Conservation (phyloP, 2,888 invertebrate genomes). For the Ferrisia virgata region DNA sequence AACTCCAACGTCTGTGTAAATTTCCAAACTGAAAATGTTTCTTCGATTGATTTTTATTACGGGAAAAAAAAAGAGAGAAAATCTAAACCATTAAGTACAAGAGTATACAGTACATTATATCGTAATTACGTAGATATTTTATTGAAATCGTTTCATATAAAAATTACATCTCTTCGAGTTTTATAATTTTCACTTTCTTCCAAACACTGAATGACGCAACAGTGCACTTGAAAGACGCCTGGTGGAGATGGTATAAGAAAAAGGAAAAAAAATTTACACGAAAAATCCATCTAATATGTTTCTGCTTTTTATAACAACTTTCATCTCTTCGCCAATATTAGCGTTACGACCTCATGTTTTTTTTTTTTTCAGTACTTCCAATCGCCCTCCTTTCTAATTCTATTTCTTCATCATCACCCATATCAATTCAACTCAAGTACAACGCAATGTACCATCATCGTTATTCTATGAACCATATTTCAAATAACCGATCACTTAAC, state of each 20-base stretch:
- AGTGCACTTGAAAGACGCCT: background rate
- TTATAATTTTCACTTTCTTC: background rate
- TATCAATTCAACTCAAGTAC: no score
- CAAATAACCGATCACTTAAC: no score
- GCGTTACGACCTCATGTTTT: background rate
- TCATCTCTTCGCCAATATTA: background rate
- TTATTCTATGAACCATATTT: no score
- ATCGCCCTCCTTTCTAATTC: background rate
- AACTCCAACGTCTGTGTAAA: no score
- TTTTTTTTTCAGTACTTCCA: background rate
- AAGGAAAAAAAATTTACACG: background rate
- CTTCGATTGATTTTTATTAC: no score
- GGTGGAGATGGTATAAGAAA: background rate
- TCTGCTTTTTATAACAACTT: background rate
- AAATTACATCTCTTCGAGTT: background rate
- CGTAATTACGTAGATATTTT: background rate
- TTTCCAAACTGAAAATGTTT: no score
- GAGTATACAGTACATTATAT: no score
- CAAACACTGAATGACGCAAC: background rate
- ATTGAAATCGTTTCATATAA: background rate
- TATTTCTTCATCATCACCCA: no score
- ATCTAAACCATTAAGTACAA: no score
- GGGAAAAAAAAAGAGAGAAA: no score
- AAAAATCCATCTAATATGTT: background rate
- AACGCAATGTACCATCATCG: no score